Conservation (phyloP, 2,888 invertebrate species). For the Teleogryllus oceanicus region DNA sequence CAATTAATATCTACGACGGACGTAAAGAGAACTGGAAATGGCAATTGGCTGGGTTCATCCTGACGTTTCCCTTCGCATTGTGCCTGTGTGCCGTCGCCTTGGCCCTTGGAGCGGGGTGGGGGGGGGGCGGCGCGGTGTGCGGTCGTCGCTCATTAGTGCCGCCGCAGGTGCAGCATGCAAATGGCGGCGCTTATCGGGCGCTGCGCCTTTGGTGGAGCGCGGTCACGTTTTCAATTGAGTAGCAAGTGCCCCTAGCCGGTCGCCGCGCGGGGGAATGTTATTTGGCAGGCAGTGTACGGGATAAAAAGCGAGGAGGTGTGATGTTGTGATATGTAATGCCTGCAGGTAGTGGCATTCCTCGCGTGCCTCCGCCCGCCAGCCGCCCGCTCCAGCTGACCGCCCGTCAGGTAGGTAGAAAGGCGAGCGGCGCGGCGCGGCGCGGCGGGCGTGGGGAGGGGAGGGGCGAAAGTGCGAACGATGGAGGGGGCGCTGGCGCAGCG, state of each 20-base stretch:
- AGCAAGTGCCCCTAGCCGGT: background rate
- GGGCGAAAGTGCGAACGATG: background rate
- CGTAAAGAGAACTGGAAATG: too few species aligned
- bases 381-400: conserved; percentile 29
- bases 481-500: background rate
- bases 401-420: background rate
- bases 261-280: too few species aligned
- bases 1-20: too few species aligned
- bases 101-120: background rate
- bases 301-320: conserved; percentile 32
- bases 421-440: background rate
- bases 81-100: too few species aligned
- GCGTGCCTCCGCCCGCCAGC: conserved; percentile 25
- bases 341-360: conserved; percentile 30
- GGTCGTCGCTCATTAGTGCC: background rate
- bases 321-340: conserved; percentile 29
- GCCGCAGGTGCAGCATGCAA: conserved; percentile 9
- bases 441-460: background rate
- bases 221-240: conserved; percentile 11
- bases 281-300: conserved; percentile 23
- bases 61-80: too few species aligned
- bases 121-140: background rate
- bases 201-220: background rate
- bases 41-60: too few species aligned
- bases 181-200: background rate